Base-by-base conservation (phyloP, 2,888 invertebrate species). In the Cactoblastis cactorum region DNA sequence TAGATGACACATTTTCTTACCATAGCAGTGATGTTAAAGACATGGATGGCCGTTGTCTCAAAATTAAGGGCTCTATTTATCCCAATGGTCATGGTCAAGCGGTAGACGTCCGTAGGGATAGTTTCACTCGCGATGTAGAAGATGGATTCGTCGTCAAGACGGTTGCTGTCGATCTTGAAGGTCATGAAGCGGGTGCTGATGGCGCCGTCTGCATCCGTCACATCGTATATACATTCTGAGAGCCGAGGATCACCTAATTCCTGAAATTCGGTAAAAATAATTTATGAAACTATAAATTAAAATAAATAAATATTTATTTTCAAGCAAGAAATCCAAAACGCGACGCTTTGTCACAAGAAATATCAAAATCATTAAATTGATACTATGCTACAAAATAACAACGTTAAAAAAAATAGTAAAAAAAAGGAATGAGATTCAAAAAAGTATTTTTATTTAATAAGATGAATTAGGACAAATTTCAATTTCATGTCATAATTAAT, bases 1-100 rank as follows among this genome's bases (percentile, higher is more conserved):
- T 3, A 22, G 5, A 4, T 22, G n/a, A 34, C 14, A 3, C 12
- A 34, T 3, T 53, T 59, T 73, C 84, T 82, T 70, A 93, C 93
- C 63, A 61, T 68, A n/a, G 91, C 93, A 33, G 73, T 81, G 1
- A 92, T 83, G 49, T 76, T 70, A 56, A 93, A 91, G 53, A 91
- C 88, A 62, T 92, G 92, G 12, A 92, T 75, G 0, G 89, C 83
- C 41, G 80, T 90, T 1, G 71, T 69, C 53, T 90, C 91, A 50
- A 80, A 91, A 59, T 90, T 72, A 1, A 91, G 65, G 2, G 83
- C 57, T 3, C 61, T 38, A 1, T 65, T 70, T 9, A 83, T 61
- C 0, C 71, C 67, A 0, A 85, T 55, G 1, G 77, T 80, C 79
- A 88, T 83, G 41, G 67, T 66, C 81, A 90, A 79, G 48, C 59